These are phyloP conservation scores for Capitulum mitella DNA, from an alignment of 2,888 invertebrate genomes.

Conservation along the genomic window DNA sequence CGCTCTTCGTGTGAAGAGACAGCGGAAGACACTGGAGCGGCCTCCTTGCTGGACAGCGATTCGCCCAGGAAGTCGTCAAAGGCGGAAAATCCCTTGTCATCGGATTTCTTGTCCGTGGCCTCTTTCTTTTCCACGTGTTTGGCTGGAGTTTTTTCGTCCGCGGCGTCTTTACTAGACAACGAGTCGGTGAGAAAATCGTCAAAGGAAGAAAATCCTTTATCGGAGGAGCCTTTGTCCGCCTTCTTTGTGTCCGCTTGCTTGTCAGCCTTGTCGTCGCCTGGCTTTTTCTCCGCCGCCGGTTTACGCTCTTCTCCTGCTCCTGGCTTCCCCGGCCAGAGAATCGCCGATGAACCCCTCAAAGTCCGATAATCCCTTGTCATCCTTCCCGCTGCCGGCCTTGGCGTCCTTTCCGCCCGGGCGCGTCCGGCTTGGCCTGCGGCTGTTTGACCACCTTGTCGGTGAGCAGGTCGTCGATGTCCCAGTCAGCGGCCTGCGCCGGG, in stretches of 20 bases:
- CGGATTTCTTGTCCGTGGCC: neutral
- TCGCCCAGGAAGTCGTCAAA: neutral
- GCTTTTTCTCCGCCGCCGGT: neutral
- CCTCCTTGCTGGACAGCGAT: neutral
- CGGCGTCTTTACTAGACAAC: neutral
- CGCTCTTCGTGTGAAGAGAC: neutral
- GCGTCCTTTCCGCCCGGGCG: neutral
- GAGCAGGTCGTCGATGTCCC: constrained; percentile 11
- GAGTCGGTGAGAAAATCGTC: neutral
- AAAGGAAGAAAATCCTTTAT: neutral
- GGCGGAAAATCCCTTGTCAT: neutral
- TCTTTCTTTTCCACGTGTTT: neutral
- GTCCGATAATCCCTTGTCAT: neutral
- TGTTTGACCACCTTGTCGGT: neutral
- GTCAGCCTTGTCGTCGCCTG: neutral
- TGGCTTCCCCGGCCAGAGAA: neutral
- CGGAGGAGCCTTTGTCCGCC: too few species aligned
- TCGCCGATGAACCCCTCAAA: neutral
- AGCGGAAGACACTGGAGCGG: too few species aligned
- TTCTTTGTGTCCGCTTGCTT: neutral
- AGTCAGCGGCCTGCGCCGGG: neutral
- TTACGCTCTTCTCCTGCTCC: too few species aligned
- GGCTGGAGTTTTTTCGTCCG: neutral
- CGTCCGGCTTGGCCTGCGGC: neutral
- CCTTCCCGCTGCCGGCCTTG: neutral